Percentiles rank a stretch among this genome's conserved stretches.
These are phyloP conservation scores for Zosterops pallidus DNA, from an alignment of 2,113 vertebrate genomes.

Conservation along the genomic window DNA sequence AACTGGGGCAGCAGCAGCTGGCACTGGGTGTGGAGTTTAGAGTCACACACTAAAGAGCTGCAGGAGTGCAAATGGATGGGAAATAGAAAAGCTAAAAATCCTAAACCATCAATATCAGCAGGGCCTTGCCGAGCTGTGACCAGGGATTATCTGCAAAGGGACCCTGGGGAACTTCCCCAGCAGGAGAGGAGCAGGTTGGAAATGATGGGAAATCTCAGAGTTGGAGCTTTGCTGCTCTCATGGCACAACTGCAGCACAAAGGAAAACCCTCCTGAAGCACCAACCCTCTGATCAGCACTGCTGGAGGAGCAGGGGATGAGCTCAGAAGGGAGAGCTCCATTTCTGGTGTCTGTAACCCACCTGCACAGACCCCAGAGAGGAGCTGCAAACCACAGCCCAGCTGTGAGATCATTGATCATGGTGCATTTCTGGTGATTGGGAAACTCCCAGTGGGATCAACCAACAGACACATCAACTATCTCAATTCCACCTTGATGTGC, in stretches of 20 bases:
- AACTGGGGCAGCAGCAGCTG: not conserved
- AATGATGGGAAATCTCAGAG: fast-evolving
- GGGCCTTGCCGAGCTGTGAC: not conserved
- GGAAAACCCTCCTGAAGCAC: not conserved
- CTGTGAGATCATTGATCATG: not conserved
- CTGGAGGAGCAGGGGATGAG: not conserved
- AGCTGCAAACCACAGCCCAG: not conserved
- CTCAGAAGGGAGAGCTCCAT: not conserved
- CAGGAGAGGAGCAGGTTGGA: not conserved
- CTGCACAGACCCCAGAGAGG: not conserved
- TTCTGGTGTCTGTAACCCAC: not conserved
- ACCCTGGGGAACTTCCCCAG: not conserved
- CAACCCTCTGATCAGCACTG: not conserved
- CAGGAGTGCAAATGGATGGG: fast-evolving
- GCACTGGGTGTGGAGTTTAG: not conserved
- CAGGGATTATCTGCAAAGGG: not conserved
- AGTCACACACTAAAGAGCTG: not conserved
- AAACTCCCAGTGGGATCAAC: not conserved
- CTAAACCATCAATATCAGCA: too few species aligned
- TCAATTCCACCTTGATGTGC: not conserved
- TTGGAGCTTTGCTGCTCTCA: not conserved
- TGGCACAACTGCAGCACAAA: fast-evolving
- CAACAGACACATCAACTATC: not conserved
- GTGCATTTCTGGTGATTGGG: not conserved
- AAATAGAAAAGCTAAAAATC: not conserved